phyloP scores from a whole-genome alignment of 2,888 invertebrate genomes.

The Sisyra nigra region DNA sequence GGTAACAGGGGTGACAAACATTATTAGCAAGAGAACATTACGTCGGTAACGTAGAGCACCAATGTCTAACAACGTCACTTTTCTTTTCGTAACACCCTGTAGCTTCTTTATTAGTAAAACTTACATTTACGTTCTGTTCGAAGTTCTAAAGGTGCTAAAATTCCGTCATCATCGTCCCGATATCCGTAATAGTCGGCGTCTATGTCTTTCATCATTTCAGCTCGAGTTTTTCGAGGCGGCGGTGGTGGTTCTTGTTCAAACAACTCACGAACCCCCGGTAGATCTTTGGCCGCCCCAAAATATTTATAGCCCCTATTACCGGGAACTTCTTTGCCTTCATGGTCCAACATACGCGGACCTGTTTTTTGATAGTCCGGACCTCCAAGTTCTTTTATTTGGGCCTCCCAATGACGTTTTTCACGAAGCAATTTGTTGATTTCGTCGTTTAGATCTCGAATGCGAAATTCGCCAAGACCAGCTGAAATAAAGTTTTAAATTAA shows the following conservation, averaged over 20 bases:
- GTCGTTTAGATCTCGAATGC: slow-evolving; percentile 94
- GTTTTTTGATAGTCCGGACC: slow-evolving; percentile 87
- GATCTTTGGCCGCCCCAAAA: slow-evolving; percentile 94
- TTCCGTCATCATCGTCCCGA: slow-evolving; percentile 95
- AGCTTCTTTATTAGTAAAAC: not conserved
- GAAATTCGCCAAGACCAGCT: slow-evolving; percentile 97
- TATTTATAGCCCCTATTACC: slow-evolving; percentile 98
- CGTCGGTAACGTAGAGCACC: no score
- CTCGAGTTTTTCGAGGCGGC: slow-evolving; percentile 79
- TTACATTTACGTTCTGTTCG: slow-evolving; percentile 57
- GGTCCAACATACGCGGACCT: slow-evolving; percentile 86
- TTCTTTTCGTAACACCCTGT: no score
- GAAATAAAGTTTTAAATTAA: slow-evolving; percentile 13
- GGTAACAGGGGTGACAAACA: no score
- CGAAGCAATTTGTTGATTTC: slow-evolving; percentile 96
- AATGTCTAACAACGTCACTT: no score
- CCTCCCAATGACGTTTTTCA: slow-evolving; percentile 97
- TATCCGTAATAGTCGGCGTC: slow-evolving; percentile 99
- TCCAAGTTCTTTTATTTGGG: slow-evolving; percentile 85
- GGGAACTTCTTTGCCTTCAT: slow-evolving; percentile 91
- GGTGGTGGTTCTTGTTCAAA: slow-evolving; percentile 93
- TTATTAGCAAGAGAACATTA: no score
- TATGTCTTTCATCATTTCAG: slow-evolving; percentile 94
- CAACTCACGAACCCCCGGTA: slow-evolving; percentile 93
- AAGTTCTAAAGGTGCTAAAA: slow-evolving; percentile 75